Percentiles rank a stretch among this genome's conserved stretches.
Evolutionary conservation across 2,113 vertebrate genomes (phyloP).

Genomic region (Halcyon senegalensis): DNA sequence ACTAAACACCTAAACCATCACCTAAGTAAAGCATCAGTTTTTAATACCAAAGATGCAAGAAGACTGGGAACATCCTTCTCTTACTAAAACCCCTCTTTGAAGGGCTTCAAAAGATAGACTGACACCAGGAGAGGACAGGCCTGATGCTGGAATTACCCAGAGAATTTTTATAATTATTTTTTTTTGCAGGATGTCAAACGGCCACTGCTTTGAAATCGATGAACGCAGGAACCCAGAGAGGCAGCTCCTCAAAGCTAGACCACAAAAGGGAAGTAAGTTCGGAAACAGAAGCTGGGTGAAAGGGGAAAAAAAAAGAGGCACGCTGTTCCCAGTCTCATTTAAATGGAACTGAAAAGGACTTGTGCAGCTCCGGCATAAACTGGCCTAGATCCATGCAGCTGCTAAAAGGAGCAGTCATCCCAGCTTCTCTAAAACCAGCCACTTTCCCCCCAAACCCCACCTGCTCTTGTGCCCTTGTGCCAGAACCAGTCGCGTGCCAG

Average conservation of each 20-base stretch:
- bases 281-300: not conserved
- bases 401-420: not conserved
- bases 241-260: not conserved
- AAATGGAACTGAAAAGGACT: not conserved
- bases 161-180: not conserved
- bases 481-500: not conserved
- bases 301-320: not conserved
- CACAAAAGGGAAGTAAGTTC: not conserved
- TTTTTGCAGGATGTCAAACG: not conserved
- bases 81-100: not conserved
- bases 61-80: not conserved
- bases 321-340: not conserved
- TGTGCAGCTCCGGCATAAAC: not conserved
- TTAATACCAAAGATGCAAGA: not conserved
- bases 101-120: not conserved
- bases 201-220: not conserved
- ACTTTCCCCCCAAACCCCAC: not conserved
- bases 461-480: not conserved
- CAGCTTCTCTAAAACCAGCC: rapidly evolving
- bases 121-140: not conserved
- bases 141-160: not conserved
- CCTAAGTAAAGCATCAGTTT: not conserved
- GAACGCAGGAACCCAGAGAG: not conserved
- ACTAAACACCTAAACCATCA: not conserved
- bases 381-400: not conserved